A percentile compares a stretch with the other conserved stretches of the same genome.
Conservation (phyloP, 2,113 vertebrate species). For the Irena cyanogastra region DNA sequence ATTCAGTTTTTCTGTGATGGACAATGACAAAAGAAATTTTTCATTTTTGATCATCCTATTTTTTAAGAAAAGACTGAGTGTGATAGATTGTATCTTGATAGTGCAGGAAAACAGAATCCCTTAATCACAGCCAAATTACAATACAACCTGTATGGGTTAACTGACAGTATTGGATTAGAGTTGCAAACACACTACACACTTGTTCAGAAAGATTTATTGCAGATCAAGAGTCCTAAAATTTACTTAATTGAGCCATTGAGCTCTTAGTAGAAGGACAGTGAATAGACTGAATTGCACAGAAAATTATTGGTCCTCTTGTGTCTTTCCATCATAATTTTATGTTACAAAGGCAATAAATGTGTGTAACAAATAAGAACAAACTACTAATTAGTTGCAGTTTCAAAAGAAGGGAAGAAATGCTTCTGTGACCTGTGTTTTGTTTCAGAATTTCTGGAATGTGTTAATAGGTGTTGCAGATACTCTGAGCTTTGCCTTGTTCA, state of each 20-base stretch:
- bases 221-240: not conserved
- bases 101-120: not conserved
- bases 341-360: not conserved
- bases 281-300: not conserved
- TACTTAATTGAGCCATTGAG: not conserved
- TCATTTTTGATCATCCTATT: not conserved
- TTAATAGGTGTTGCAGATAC: not conserved
- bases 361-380: not conserved
- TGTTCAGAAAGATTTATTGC: not conserved
- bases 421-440: not conserved
- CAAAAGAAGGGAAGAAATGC: not conserved
- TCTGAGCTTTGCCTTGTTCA: not conserved
- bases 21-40: not conserved
- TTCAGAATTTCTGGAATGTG: not conserved
- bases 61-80: not conserved
- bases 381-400: not conserved
- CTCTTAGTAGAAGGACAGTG: not conserved
- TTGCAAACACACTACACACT: not conserved
- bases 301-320: not conserved
- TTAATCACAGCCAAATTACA: not conserved
- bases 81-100: not conserved
- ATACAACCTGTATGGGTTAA: not conserved
- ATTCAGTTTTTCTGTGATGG: rapidly evolving
- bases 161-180: not conserved
- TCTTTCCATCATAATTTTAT: not conserved